phyloP scores from a whole-genome alignment of 2,888 invertebrate species.

The Phalera bucephala region DNA sequence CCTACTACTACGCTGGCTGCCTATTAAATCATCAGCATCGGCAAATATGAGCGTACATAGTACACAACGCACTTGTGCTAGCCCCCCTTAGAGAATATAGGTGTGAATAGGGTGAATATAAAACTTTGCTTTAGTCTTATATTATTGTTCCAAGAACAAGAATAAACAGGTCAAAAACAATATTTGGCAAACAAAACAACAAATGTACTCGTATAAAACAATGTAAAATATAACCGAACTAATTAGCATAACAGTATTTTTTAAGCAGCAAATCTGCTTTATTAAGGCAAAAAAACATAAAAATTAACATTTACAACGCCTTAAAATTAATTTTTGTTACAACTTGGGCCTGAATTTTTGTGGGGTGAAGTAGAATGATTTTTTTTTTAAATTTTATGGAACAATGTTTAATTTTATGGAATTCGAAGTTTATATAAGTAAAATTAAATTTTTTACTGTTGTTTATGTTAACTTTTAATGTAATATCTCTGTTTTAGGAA shows the following conservation, averaged over 20 bases:
- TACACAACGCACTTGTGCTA: too few species aligned
- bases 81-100: too few species aligned
- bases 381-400: background rate
- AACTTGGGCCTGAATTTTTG: conserved; percentile 5
- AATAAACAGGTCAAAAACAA: too few species aligned
- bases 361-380: background rate
- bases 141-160: too few species aligned
- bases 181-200: background rate
- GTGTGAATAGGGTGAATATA: too few species aligned
- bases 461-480: too few species aligned
- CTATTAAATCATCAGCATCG: too few species aligned
- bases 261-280: conserved; percentile 27
- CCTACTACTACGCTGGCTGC: too few species aligned
- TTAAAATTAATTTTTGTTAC: conserved; percentile 23
- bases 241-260: conserved; percentile 32
- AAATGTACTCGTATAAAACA: background rate
- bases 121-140: too few species aligned
- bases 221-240: conserved; percentile 6
- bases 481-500: too few species aligned
- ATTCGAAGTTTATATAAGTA: background rate
- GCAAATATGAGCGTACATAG: too few species aligned
- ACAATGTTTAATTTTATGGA: background rate
- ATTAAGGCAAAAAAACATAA: conserved; percentile 21
- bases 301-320: conserved; percentile 14
- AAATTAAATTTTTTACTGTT: too few species aligned